Evolutionary conservation across 2,888 invertebrate species (phyloP).

Genomic region (Luffia ferchaultella): DNA sequence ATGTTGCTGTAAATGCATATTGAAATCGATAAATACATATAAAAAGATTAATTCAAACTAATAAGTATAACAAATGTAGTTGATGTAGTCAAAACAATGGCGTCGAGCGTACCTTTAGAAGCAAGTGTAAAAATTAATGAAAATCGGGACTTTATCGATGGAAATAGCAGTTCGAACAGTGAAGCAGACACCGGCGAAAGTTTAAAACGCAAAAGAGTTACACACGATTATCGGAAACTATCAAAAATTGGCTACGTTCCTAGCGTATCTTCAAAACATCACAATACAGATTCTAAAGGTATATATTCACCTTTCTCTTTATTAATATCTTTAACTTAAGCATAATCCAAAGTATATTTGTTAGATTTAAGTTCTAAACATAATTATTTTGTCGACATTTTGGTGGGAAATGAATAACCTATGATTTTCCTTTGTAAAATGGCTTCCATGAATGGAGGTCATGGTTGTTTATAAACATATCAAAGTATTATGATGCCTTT

Average conservation of each 20-base stretch:
- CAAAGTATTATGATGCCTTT: constrained; percentile 10
- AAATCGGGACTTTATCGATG: constrained; percentile 39
- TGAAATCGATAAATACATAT: no score
- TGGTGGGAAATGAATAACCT: constrained; percentile 62
- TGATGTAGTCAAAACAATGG: constrained; percentile 40
- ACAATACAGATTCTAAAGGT: constrained; percentile 51
- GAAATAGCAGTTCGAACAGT: constrained; percentile 33
- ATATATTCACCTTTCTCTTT: constrained; percentile 11
- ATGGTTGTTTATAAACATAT: constrained; percentile 58
- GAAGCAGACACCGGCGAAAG: constrained; percentile 47
- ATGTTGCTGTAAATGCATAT: no score
- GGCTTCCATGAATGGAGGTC: constrained; percentile 58
- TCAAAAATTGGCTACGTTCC: constrained; percentile 54
- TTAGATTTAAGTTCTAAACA: neutral
- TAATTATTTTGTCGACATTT: constrained; percentile 23
- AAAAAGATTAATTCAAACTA: no score
- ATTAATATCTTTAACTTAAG: no score
- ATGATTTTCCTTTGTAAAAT: constrained; percentile 30
- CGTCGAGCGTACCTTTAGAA: constrained; percentile 50
- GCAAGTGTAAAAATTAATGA: constrained; percentile 55
- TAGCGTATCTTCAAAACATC: constrained; percentile 50
- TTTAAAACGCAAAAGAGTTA: constrained; percentile 50
- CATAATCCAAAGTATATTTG: no score
- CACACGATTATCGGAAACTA: constrained; percentile 51
- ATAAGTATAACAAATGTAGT: no score